Percentiles rank a stretch among this genome's conserved stretches.
Conservation (phyloP, 2,888 invertebrate species). For the Epinotia bilunana region DNA sequence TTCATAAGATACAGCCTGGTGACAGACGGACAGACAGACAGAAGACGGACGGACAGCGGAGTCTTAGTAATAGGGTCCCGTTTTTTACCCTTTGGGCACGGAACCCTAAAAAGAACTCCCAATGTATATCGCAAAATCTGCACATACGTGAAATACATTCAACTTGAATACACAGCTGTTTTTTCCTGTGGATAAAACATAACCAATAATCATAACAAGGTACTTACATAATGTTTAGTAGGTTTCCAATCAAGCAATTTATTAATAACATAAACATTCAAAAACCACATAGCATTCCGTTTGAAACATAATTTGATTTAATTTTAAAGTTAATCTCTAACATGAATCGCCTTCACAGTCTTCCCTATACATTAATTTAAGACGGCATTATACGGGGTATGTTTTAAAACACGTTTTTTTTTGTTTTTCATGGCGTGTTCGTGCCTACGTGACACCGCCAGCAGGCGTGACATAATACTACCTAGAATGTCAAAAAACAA, state of each 20-base stretch:
- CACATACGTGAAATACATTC: background rate
- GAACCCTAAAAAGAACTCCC: too few species aligned
- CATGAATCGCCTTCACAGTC: background rate
- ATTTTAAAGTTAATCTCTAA: background rate
- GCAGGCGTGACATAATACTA: conserved; percentile 28
- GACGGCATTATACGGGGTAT: background rate
- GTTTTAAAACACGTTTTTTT: background rate
- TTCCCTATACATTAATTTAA: background rate
- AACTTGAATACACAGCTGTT: background rate
- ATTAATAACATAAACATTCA: background rate
- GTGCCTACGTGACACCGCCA: conserved; percentile 38
- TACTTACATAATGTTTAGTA: conserved; percentile 6
- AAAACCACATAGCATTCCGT: background rate
- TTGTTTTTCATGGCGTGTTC: conserved; percentile 7
- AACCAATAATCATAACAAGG: conserved; percentile 4
- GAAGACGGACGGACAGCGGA: too few species aligned
- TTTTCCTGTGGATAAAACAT: background rate
- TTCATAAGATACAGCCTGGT: too few species aligned
- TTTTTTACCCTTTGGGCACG: too few species aligned
- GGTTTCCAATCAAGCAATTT: background rate
- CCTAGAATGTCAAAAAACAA: conserved; percentile 15
- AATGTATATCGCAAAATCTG: background rate
- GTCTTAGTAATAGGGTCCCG: too few species aligned
- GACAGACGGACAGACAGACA: too few species aligned
- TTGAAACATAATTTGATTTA: background rate